phyloP scores from a whole-genome alignment of 2,888 invertebrate species.

The Drosophila birchii region DNA sequence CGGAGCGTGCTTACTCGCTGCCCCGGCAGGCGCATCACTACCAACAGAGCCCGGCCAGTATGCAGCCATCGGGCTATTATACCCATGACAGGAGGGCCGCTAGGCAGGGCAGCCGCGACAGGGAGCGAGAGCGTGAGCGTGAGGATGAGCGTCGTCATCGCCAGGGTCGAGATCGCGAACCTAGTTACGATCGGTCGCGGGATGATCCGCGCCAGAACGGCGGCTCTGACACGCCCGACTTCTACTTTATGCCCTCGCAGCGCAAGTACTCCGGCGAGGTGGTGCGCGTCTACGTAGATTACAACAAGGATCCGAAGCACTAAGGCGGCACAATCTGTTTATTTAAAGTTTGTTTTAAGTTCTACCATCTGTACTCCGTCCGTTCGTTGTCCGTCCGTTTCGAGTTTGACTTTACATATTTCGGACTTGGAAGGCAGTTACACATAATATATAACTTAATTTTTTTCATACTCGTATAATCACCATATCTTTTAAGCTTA shows the following conservation, averaged over 20 bases:
- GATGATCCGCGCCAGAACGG: constrained; percentile 83
- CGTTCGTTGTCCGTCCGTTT: constrained; percentile 7
- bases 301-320: constrained; percentile 89
- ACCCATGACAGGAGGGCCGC: constrained; percentile 86
- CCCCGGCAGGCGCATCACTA: constrained; percentile 87
- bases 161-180: constrained; percentile 72
- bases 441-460: neutral
- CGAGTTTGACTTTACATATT: neutral
- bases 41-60: constrained; percentile 79
- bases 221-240: constrained; percentile 88
- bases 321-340: constrained; percentile 58
- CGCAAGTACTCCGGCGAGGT: constrained; percentile 96
- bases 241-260: constrained; percentile 98
- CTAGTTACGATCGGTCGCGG: constrained; percentile 81
- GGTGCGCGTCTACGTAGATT: constrained; percentile 92
- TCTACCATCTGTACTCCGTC: constrained; percentile 38
- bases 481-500: neutral
- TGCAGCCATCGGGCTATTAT: constrained; percentile 85
- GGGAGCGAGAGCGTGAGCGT: constrained; percentile 60
- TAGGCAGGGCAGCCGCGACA: constrained; percentile 71
- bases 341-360: constrained; percentile 57
- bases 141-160: constrained; percentile 78
- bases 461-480: constrained; percentile 7
- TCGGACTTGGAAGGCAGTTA: constrained; percentile 1
- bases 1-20: constrained; percentile 90